A percentile compares a stretch with the other conserved stretches of the same genome.
phyloP scores from a whole-genome alignment of 2,113 vertebrate genomes.

The Malurus cyaneus region DNA sequence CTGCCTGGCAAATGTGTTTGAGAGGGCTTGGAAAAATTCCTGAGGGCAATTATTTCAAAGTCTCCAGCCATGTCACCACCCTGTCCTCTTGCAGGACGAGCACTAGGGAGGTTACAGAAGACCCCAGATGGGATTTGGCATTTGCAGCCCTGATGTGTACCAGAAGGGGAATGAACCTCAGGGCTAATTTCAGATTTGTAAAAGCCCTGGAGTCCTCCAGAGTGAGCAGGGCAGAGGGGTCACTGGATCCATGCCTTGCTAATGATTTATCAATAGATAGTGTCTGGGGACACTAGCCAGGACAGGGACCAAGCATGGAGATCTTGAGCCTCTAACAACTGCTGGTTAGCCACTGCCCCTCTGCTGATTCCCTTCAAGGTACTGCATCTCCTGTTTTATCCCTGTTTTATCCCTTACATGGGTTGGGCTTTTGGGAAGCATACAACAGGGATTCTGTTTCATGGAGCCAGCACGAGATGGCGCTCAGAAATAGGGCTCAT shows the following conservation, averaged over 20 bases:
- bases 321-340: not conserved
- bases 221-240: not conserved
- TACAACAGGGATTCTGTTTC: not conserved
- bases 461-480: conserved; percentile 52
- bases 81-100: not conserved
- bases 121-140: not conserved
- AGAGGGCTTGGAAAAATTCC: not conserved
- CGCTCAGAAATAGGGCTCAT: conserved; percentile 53
- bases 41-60: not conserved
- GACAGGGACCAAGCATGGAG: rapidly evolving
- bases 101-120: not conserved
- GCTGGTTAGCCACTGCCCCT: not conserved
- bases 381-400: not conserved
- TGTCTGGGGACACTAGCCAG: not conserved
- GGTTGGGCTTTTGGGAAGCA: not conserved
- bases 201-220: not conserved
- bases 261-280: not conserved
- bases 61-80: not conserved
- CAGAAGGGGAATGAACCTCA: not conserved
- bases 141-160: not conserved
- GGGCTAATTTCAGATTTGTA: not conserved
- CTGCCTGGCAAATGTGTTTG: not conserved
- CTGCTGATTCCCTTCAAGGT: not conserved
- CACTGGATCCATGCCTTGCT: not conserved
- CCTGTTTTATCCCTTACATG: not conserved